Percentiles rank a stretch among this genome's conserved stretches.
These are phyloP conservation scores for Sebastes iracundus DNA, from an alignment of 2,797 vertebrate genomes.

Conservation along the genomic window DNA sequence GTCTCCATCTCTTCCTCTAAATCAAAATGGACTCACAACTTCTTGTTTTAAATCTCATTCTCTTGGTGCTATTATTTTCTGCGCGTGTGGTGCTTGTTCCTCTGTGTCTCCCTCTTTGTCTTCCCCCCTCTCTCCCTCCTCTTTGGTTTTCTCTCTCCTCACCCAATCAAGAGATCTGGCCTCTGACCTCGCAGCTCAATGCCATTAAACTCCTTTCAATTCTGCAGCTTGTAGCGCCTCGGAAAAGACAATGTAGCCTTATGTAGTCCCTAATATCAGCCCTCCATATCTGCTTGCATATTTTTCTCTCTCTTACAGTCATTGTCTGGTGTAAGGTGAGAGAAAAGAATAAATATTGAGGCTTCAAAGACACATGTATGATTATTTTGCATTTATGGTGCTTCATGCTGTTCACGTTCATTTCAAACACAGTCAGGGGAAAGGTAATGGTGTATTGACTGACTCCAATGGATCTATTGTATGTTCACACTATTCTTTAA, in stretches of 20 bases:
- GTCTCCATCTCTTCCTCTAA: constrained; percentile 25
- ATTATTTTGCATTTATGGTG: constrained; percentile 1
- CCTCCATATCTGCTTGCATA: neutral
- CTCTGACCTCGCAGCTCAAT: constrained; percentile 69
- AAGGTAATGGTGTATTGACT: constrained; percentile 29
- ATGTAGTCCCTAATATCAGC: constrained; percentile 9
- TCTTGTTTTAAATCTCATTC: neutral
- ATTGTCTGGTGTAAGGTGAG: neutral
- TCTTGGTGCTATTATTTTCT: constrained; percentile 1
- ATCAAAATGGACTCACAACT: constrained; percentile 12
- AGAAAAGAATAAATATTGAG: neutral
- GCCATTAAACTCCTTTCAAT: constrained; percentile 69
- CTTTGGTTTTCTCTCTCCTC: constrained; percentile 31
- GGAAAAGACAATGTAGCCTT: constrained; percentile 29
- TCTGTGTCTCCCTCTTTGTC: constrained; percentile 13
- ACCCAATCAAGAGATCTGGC: constrained; percentile 59
- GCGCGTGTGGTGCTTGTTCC: neutral
- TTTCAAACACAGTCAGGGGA: constrained; percentile 13
- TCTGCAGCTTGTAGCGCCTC: constrained; percentile 17
- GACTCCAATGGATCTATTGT: neutral
- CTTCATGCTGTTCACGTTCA: constrained; percentile 14
- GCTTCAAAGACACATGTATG: neutral
- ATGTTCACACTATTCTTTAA: too few relatives aligned
- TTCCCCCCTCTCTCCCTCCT: constrained; percentile 11
- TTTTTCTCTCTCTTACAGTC: constrained; percentile 3